These are phyloP conservation scores for Channallabes apus DNA, from an alignment of 2,797 vertebrate species.

Conservation along the genomic window DNA sequence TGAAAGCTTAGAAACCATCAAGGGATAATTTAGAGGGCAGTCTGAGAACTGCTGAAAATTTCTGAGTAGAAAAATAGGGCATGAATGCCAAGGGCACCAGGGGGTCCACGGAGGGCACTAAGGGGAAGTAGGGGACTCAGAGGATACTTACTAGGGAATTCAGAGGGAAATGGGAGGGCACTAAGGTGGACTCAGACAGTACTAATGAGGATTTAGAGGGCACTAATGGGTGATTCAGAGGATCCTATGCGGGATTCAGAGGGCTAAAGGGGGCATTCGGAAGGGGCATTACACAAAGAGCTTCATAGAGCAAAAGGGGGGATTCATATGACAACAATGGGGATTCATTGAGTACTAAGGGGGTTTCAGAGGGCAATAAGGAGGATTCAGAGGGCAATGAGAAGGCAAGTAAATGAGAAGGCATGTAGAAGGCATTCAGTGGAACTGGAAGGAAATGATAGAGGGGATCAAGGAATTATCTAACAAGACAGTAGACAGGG, in stretches of 20 bases:
- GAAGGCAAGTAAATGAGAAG: background rate
- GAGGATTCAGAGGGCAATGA: background rate
- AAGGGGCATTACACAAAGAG: too few relatives aligned
- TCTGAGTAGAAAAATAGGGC: background rate
- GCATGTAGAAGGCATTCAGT: background rate
- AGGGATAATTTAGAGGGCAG: background rate
- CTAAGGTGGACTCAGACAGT: background rate
- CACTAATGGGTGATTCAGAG: background rate
- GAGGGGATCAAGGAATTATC: background rate
- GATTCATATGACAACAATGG: too few relatives aligned
- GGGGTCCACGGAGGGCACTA: background rate
- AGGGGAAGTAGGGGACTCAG: too few relatives aligned
- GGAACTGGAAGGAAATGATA: background rate
- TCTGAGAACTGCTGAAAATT: background rate
- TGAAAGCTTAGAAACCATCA: background rate
- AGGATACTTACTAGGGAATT: background rate
- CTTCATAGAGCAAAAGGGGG: background rate
- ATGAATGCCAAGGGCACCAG: background rate
- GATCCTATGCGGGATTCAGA: background rate
- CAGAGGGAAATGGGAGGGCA: background rate
- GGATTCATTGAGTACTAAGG: too few relatives aligned
- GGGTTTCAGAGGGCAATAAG: background rate
- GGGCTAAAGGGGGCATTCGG: too few relatives aligned
- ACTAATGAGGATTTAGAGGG: background rate
- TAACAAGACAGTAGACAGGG: background rate